Percentiles rank a stretch among this genome's conserved stretches.
These are phyloP conservation scores for Anguilla obscura DNA, from an alignment of 2,797 vertebrate genomes.

Conservation along the genomic window DNA sequence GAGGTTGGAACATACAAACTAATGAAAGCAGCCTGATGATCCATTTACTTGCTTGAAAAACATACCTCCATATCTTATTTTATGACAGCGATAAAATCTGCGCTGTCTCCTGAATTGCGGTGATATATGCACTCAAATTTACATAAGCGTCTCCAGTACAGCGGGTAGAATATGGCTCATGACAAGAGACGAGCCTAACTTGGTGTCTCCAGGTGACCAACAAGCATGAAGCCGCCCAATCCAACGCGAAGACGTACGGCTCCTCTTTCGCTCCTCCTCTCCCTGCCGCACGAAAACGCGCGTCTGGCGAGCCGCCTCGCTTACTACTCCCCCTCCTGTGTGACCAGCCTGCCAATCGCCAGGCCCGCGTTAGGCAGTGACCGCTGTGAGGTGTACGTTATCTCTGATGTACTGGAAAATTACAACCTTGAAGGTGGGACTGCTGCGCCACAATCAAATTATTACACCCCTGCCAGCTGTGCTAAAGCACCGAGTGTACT, in stretches of 20 bases:
- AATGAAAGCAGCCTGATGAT: constrained; percentile 54
- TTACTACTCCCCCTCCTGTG: neutral
- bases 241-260: neutral
- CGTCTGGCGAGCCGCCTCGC: neutral
- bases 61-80: constrained; percentile 74
- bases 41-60: constrained; percentile 65
- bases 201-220: neutral
- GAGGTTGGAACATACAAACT: constrained; percentile 62
- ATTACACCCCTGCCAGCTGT: constrained; percentile 29
- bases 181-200: constrained; percentile 56
- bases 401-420: constrained; percentile 32
- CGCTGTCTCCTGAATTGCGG: constrained; percentile 69
- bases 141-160: constrained; percentile 57
- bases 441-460: constrained; percentile 29
- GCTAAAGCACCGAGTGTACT: neutral
- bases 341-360: constrained; percentile 19
- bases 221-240: neutral
- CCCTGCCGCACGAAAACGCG: neutral
- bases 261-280: neutral
- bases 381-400: constrained; percentile 23
- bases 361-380: constrained; percentile 21
- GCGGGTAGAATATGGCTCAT: constrained; percentile 64
- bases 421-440: constrained; percentile 35
- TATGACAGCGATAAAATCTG: constrained; percentile 72
- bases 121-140: constrained; percentile 73